Evolutionary conservation across 2,113 vertebrate species (phyloP).

Genomic region (Labrus mixtus): DNA sequence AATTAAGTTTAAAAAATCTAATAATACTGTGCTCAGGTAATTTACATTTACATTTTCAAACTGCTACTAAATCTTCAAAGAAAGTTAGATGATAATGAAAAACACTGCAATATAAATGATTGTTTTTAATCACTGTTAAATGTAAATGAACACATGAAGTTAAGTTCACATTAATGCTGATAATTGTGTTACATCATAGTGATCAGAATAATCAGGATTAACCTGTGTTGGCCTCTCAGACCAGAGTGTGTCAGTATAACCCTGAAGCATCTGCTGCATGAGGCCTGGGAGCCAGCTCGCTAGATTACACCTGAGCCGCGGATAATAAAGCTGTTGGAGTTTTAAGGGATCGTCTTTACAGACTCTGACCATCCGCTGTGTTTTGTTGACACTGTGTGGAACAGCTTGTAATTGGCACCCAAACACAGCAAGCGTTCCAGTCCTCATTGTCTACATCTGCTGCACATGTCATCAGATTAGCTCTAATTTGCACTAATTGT

Average conservation of each 20-base stretch:
- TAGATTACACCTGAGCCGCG: slow-evolving; percentile 29
- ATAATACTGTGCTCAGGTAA: too few species aligned
- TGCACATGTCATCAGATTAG: slow-evolving; percentile 39
- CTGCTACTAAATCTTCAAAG: too few species aligned
- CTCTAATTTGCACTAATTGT: slow-evolving; percentile 54
- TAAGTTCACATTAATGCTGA: neutral
- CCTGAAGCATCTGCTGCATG: slow-evolving; percentile 14
- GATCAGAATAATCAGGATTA: slow-evolving; percentile 27
- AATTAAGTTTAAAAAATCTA: too few species aligned
- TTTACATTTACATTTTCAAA: too few species aligned
- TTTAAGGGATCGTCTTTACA: slow-evolving; percentile 6
- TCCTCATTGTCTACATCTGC: slow-evolving; percentile 41
- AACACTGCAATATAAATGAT: too few species aligned
- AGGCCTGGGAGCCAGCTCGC: neutral
- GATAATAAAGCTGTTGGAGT: slow-evolving; percentile 17
- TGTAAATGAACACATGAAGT: too few species aligned
- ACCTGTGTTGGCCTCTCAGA: neutral
- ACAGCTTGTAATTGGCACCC: slow-evolving; percentile 30
- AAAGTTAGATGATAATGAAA: too few species aligned
- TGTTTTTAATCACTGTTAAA: too few species aligned
- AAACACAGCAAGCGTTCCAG: slow-evolving; percentile 21
- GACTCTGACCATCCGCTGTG: neutral
- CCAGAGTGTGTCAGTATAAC: slow-evolving; percentile 33
- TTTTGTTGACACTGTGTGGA: slow-evolving; percentile 21
- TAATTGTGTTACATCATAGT: slow-evolving; percentile 26